Conservation (phyloP, 1,140 invertebrate genomes). For the Tachypleus tridentatus region DNA sequence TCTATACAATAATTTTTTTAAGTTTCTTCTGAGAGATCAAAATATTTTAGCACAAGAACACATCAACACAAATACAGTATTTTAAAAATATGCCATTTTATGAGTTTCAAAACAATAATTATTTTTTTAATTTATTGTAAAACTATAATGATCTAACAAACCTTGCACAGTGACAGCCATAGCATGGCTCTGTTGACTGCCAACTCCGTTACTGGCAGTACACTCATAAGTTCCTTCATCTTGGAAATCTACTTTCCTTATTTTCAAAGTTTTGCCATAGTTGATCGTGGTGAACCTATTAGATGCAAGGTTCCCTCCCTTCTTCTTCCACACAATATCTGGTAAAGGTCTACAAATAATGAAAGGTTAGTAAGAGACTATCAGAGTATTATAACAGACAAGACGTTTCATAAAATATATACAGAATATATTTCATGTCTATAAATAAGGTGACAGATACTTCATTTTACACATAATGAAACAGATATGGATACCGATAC, state of each 20-base stretch:
- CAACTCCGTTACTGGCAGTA: constrained; percentile 80
- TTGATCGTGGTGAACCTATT: constrained; percentile 64
- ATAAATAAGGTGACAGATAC: neutral
- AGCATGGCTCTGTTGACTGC: constrained; percentile 64
- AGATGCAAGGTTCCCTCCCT: constrained; percentile 39
- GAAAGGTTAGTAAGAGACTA: constrained; percentile 21
- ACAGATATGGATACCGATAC: constrained; percentile 1
- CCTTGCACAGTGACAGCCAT: constrained; percentile 66
- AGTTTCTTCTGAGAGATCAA: too few relatives aligned
- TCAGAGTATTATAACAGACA: neutral
- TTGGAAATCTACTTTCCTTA: constrained; percentile 68
- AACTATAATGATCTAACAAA: constrained; percentile 29
- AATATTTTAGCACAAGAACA: too few relatives aligned
- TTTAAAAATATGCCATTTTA: too few relatives aligned
- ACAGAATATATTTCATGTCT: neutral
- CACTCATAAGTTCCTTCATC: constrained; percentile 81
- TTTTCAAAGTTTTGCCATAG: constrained; percentile 83
- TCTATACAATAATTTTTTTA: too few relatives aligned
- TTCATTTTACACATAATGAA: neutral
- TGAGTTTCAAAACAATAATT: too few relatives aligned
- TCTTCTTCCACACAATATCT: constrained; percentile 58
- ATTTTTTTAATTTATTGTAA: neutral
- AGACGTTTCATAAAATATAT: neutral
- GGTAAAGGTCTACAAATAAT: constrained; percentile 41
- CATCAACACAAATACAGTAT: too few relatives aligned